Conservation (phyloP, 2,888 invertebrate species). For the Dasysyrphus albostriatus region DNA sequence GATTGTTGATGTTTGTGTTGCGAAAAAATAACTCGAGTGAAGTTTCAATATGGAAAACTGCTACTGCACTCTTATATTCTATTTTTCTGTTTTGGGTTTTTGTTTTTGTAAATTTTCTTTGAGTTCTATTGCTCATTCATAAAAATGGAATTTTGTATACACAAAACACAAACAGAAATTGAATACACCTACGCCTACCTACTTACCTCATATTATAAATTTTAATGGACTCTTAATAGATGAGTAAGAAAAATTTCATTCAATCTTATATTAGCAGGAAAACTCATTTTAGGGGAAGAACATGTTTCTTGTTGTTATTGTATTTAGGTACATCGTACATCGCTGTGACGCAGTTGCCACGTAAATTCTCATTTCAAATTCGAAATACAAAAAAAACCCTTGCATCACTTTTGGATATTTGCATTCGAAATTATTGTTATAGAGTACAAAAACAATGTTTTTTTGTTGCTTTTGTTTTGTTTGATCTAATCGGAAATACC, state of each 20-base stretch:
- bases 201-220: conserved; percentile 5
- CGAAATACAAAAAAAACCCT: conserved; percentile 1
- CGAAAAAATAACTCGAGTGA: conserved; percentile 44
- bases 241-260: conserved; percentile 22
- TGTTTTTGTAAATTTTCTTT: conserved; percentile 3
- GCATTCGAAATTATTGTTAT: not conserved
- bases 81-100: conserved; percentile 17
- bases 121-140: conserved; percentile 28
- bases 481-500: not conserved
- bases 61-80: conserved; percentile 24
- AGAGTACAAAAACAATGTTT: not conserved
- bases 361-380: conserved; percentile 9
- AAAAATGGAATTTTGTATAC: conserved; percentile 19
- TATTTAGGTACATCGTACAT: not conserved
- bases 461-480: not conserved
- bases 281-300: conserved; percentile 27
- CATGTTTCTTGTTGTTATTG: conserved; percentile 1
- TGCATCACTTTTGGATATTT: conserved; percentile 37
- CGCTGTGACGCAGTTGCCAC: not conserved
- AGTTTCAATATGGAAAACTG: conserved; percentile 19
- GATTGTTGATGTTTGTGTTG: conserved; percentile 40
- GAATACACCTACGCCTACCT: conserved; percentile 12
- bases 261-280: conserved; percentile 7
- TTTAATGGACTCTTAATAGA: conserved; percentile 10
- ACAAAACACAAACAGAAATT: conserved; percentile 11